Evolutionary conservation across 92 coral and sea anemone species (phyloP), one percentile per base, ranked within the genome.

Genomic region (Desmophyllum pertusum): DNA sequence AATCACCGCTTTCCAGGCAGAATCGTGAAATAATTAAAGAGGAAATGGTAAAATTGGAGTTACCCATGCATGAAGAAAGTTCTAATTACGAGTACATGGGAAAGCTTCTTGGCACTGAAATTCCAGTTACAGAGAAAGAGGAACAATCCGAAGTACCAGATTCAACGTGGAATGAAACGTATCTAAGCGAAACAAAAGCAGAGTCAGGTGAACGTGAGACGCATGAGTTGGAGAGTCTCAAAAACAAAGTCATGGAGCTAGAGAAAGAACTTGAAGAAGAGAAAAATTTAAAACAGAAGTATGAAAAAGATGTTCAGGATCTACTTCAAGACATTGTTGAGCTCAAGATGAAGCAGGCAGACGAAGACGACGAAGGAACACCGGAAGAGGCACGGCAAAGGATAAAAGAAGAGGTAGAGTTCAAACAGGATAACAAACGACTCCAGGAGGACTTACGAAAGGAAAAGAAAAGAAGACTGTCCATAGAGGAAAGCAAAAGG

Each of bases 301-400:
- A 86, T 75, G 86, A 91, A 75, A 89, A 89, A 63, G 95, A 94
- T 75, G 90, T 84, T 17, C 90, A 91, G 63, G 93, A 94, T 70
- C 78, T 94, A 14, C 83, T 94, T 19, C 74, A 87, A 68, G 98
- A 94, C 37, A 94, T 94, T 36, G 87, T 91, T 30, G 77, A 78
- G 48, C 71, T 94, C 57, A 94, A 94, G 39, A 87, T 87, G 93
- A 89, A 86, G 73, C 88, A 87, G n/a, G 80, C 64, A 27, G 68
- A 52, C 9, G 90, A 88, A 8, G 90, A 90, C 8, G 90, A 84
- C 37, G 92, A 80, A 5, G 91, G 76, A 30, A 78, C 74, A 36
- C 84, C 70, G 10, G 88, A 81, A 10, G 89, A 86, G 21, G 23
- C 76, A 18, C 81, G 74, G 23, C 52, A 79, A 18, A 84, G 69